Evolutionary conservation across 2,888 invertebrate species (phyloP), one percentile per base, ranked within the genome.

Genomic region (Glaucopsyche alexis): DNA sequence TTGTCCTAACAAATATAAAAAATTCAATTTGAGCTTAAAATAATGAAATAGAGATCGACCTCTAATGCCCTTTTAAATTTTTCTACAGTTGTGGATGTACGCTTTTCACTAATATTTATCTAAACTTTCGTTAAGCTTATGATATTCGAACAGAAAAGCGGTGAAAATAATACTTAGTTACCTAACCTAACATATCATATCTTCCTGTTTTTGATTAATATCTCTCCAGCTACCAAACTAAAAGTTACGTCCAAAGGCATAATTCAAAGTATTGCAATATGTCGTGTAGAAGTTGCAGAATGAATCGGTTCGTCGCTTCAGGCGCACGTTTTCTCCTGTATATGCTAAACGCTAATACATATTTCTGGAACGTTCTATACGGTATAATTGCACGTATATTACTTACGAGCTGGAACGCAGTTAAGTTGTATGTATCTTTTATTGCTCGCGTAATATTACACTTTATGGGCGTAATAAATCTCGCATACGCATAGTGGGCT

Each of bases 391-490:
- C 78, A 79, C 76, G 81, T 82, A 82, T 81, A 84, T 81, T 77
- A 80, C 81, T 82, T 77, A 79, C 75, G 80, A 84, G 83, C 83
- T 80, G 82, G 83, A 81, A 82, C 80, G 83, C 81, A 84, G 83
- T 85, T 86, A 85, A 85, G 83, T 84, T 84, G 77, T 79, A 84
- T 84, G 84, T 85, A 85, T 85, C 83, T 85, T 89, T 89, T 90
- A 90, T 87, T 86, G 85, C 87, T 83, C 76, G 81, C 81, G 86
- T 84, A 85, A 88, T 90, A 87, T 88, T 85, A 85, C 85, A 86
- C 82, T 90, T 90, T 90, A 90, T 87, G 85, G 82, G 81, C 76
- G 85, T 81, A 84, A 88, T 90, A 89, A 90, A 90, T 90, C 87
- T 85, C 80, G 79, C 77, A 82, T 82, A 83, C 85, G 85, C 84